Evolutionary conservation across 2,113 vertebrate species (phyloP).

Genomic region (Grantiella picta): DNA sequence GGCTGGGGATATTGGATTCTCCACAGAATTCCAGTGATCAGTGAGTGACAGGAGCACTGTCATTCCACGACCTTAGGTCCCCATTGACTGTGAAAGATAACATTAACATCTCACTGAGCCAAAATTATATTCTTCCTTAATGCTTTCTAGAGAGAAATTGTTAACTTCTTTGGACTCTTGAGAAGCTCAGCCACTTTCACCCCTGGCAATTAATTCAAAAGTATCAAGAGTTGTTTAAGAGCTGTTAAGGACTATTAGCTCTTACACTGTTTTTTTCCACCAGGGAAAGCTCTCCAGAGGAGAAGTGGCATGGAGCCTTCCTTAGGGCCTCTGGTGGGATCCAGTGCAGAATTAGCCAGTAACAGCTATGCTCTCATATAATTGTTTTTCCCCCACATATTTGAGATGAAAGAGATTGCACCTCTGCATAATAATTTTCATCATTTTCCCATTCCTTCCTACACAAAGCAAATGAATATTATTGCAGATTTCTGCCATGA

Average conservation of each 20-base stretch:
- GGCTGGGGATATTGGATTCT: neutral
- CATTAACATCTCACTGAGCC: neutral
- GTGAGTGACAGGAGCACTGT: neutral
- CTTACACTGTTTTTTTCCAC: neutral
- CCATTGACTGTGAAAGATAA: neutral
- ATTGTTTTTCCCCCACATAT: neutral
- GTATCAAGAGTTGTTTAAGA: neutral
- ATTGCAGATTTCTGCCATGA: neutral
- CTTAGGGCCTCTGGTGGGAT: fast-evolving
- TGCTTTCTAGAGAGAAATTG: conserved; percentile 4
- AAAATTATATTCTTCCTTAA: neutral
- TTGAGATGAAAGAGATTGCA: neutral
- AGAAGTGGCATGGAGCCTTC: neutral
- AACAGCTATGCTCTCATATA: neutral
- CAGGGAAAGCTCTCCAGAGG: neutral
- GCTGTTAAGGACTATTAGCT: conserved; percentile 6
- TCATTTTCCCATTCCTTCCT: neutral
- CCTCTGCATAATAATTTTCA: neutral
- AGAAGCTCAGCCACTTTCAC: neutral
- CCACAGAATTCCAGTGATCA: neutral
- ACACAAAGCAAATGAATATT: neutral
- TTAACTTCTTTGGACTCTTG: neutral
- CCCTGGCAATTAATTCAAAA: neutral
- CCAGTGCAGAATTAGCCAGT: neutral
- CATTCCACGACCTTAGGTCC: neutral